These are phyloP conservation scores for Lepidocolaptes lacrymiger DNA, from an alignment of 2,797 vertebrate genomes.

Conservation along the genomic window DNA sequence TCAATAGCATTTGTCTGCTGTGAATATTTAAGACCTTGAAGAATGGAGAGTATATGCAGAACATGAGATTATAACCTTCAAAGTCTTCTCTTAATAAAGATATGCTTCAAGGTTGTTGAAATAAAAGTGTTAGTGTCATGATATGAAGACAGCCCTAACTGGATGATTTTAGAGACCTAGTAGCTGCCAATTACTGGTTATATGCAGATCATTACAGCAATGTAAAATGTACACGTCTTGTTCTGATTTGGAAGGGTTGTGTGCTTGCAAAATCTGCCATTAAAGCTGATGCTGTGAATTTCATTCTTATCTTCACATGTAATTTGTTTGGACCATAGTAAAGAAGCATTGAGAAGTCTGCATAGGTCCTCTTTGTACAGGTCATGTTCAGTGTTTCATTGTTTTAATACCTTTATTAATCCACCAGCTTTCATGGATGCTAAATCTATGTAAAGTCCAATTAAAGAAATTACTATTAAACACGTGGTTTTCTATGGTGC, in stretches of 20 bases:
- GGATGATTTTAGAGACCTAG: not conserved
- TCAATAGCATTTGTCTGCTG: not conserved
- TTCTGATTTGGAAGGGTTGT: not conserved
- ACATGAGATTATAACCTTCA: not conserved
- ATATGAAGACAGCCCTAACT: not conserved
- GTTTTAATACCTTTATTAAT: not conserved
- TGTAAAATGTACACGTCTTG: not conserved
- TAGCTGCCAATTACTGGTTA: not conserved
- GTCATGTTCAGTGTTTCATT: not conserved
- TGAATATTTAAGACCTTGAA: not conserved
- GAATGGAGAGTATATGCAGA: not conserved
- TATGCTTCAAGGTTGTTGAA: not conserved
- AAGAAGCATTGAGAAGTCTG: not conserved
- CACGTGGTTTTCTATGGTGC: not conserved
- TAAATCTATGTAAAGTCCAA: not conserved
- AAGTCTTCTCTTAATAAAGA: not conserved
- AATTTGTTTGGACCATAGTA: not conserved
- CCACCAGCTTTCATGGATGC: not conserved
- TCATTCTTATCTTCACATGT: not conserved
- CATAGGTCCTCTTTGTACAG: not conserved
- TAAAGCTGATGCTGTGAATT: not conserved
- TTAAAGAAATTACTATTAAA: not conserved
- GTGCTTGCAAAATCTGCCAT: not conserved
- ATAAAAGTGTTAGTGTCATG: not conserved
- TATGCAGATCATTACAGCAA: not conserved